Evolutionary conservation across 2,888 invertebrate species (phyloP).

Genomic region (Mesorhabditis belari): DNA sequence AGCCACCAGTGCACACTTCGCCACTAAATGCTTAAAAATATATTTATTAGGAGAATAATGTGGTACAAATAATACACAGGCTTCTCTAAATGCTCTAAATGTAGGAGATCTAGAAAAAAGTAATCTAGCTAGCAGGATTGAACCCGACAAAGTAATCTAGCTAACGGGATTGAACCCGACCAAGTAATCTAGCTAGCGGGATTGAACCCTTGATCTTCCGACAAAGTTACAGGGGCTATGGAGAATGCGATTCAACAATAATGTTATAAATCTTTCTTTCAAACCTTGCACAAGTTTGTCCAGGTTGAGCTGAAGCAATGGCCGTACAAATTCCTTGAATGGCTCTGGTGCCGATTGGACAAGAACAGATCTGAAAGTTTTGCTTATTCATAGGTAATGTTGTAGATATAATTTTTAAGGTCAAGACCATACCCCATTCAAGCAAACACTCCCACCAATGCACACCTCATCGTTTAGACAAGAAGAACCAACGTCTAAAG

Average conservation of each 20-base stretch:
- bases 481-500: slow-evolving; percentile 11
- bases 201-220: no score
- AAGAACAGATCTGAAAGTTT: slow-evolving; percentile 11
- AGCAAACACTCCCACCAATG: slow-evolving; percentile 24
- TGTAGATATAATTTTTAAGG: neutral
- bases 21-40: neutral
- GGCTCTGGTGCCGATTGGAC: slow-evolving; percentile 9
- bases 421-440: slow-evolving; percentile 2
- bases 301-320: slow-evolving; percentile 28
- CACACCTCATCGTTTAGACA: slow-evolving; percentile 35
- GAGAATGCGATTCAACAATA: no score
- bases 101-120: no score
- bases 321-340: slow-evolving; percentile 10
- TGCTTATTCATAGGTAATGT: neutral
- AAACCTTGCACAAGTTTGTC: slow-evolving; percentile 24
- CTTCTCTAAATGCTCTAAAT: no score
- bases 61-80: neutral
- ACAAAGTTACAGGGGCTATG: no score
- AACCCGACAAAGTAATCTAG: no score
- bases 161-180: no score
- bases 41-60: neutral
- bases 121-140: slow-evolving; percentile 2
- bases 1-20: slow-evolving; percentile 33
- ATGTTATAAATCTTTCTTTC: no score
- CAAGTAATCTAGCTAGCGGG: no score